Percentiles rank a stretch among this genome's conserved stretches.
These are phyloP conservation scores for Eurytoma californica DNA, from an alignment of 2,888 invertebrate species.

Conservation along the genomic window DNA sequence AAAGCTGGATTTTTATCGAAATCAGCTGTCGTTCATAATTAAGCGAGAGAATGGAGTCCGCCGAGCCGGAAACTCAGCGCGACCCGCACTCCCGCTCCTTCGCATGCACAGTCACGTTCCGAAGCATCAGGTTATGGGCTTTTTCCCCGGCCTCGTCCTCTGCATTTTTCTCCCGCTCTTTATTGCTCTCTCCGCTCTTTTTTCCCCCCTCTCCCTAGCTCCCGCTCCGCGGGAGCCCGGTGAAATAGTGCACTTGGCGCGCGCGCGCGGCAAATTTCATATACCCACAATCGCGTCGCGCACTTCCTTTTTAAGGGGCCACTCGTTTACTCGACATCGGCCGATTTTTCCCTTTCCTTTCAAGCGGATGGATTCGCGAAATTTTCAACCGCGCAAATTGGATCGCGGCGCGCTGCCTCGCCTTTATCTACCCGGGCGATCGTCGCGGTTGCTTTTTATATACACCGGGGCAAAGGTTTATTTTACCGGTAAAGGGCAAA, in stretches of 20 bases:
- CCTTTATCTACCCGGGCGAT: too few species aligned
- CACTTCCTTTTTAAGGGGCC: not conserved
- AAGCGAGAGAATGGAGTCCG: too few species aligned
- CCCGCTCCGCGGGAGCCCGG: not conserved
- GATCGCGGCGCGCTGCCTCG: too few species aligned
- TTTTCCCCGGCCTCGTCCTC: slow-evolving; percentile 11
- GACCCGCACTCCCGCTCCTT: slow-evolving; percentile 19
- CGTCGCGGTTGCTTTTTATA: too few species aligned
- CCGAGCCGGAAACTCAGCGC: not conserved
- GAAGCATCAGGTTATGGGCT: slow-evolving; percentile 49
- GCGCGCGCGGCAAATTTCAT: slow-evolving; percentile 40
- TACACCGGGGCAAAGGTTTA: too few species aligned
- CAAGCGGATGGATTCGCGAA: too few species aligned
- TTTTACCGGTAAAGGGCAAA: not conserved
- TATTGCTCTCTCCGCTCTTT: too few species aligned
- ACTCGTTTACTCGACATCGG: too few species aligned
- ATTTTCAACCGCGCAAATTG: too few species aligned
- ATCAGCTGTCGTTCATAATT: too few species aligned
- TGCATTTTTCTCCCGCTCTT: not conserved
- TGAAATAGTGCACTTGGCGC: slow-evolving; percentile 48
- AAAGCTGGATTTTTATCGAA: too few species aligned
- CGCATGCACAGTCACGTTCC: slow-evolving; percentile 44
- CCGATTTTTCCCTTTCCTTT: not conserved
- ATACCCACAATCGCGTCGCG: slow-evolving; percentile 20
- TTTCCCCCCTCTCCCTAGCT: not conserved